Conservation (phyloP, 1,140 invertebrate species). For the Tetraneura akinire region DNA sequence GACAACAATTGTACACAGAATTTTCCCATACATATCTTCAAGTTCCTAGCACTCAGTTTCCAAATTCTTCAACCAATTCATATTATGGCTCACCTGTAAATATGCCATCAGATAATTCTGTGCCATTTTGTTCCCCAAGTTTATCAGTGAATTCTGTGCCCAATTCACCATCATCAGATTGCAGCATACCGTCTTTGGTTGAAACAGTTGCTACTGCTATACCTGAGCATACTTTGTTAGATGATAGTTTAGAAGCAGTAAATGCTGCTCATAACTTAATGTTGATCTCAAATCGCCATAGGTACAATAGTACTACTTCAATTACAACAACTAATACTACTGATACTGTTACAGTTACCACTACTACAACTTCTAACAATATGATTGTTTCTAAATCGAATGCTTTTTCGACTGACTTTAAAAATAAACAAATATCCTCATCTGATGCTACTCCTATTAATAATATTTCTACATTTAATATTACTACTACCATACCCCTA, state of each 20-base stretch:
- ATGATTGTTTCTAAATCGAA: not conserved
- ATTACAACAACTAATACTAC: conserved; percentile 1
- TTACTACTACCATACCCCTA: not conserved
- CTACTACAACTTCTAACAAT: not conserved
- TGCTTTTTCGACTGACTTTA: not conserved
- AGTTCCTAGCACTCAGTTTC: conserved; percentile 39
- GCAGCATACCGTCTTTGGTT: conserved; percentile 35
- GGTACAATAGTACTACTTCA: conserved; percentile 40
- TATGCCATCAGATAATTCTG: conserved; percentile 38
- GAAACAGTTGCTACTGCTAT: conserved; percentile 36
- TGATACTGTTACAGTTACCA: not conserved
- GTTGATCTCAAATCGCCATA: conserved; percentile 48
- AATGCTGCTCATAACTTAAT: conserved; percentile 48
- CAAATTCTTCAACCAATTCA: conserved; percentile 23
- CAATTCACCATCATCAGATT: conserved; percentile 44
- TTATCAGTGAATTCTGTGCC: conserved; percentile 13
- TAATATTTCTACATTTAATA: not conserved
- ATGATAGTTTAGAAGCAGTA: conserved; percentile 47
- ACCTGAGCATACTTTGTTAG: conserved; percentile 41
- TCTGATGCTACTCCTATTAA: not conserved
- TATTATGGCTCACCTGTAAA: conserved; percentile 31
- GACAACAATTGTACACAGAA: conserved; percentile 33
- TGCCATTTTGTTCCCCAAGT: conserved; percentile 44
- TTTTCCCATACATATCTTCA: conserved; percentile 34
- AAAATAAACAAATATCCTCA: not conserved